phyloP scores from a whole-genome alignment of 2,113 vertebrate genomes.

The Aepyceros melampus region DNA sequence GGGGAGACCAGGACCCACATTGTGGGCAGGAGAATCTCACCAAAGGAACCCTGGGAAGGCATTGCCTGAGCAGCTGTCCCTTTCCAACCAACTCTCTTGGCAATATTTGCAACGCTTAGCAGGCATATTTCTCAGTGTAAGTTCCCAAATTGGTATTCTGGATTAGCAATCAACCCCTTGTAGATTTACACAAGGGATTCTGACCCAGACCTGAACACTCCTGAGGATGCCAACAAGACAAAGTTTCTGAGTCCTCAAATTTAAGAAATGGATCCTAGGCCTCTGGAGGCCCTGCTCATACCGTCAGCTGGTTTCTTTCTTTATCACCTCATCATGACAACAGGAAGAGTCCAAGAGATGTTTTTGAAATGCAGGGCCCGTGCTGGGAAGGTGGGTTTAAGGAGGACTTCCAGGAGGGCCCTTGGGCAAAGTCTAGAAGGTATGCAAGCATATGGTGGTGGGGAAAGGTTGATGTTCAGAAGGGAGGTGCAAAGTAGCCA shows the following conservation, averaged over 20 bases:
- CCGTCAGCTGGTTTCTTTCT: not conserved
- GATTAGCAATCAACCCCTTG: conserved; percentile 15
- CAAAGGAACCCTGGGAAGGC: not conserved
- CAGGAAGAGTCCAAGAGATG: not conserved
- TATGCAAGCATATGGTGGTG: not conserved
- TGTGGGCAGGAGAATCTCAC: not conserved
- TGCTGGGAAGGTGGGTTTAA: not conserved
- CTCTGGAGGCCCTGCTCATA: not conserved
- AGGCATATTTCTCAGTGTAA: not conserved
- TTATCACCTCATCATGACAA: not conserved
- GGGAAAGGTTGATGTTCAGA: not conserved
- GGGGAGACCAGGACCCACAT: not conserved
- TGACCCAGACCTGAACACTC: not conserved
- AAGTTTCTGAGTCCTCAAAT: not conserved
- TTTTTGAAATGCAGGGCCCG: not conserved
- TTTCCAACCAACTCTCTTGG: not conserved
- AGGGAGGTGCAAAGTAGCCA: not conserved
- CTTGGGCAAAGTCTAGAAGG: not conserved
- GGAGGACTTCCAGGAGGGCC: not conserved
- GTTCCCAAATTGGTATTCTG: conserved; percentile 4
- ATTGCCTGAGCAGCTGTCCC: not conserved
- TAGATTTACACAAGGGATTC: not conserved
- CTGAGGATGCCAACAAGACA: not conserved
- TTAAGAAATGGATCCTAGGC: not conserved
- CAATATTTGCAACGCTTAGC: not conserved